phyloP scores from a whole-genome alignment of 2,797 vertebrate species.

The Trichosurus vulpecula region DNA sequence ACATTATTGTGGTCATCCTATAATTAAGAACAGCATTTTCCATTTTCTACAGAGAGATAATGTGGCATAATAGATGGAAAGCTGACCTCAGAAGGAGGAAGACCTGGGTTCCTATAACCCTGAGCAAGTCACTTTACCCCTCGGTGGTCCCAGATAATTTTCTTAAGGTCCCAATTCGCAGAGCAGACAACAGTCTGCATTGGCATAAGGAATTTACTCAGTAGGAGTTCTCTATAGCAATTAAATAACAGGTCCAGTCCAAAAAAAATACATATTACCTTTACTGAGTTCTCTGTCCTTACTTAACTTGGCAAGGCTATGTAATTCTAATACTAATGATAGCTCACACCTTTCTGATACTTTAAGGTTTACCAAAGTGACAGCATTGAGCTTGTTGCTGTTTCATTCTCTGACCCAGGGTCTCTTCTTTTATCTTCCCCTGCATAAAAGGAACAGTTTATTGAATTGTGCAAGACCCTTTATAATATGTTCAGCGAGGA shows the following conservation, averaged over 20 bases:
- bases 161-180: background rate
- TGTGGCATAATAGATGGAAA: background rate
- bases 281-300: background rate
- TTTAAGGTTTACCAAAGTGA: background rate
- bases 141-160: background rate
- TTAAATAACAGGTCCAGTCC: background rate
- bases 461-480: slow-evolving; percentile 97
- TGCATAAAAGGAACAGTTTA: slow-evolving; percentile 93
- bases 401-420: slow-evolving; percentile 25
- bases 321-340: background rate
- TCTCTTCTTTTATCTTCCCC: slow-evolving; percentile 57
- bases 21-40: background rate
- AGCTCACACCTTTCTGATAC: background rate
- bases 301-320: background rate
- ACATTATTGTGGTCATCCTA: background rate
- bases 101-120: background rate
- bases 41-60: background rate
- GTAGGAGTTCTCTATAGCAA: background rate
- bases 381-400: background rate
- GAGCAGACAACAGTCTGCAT: background rate
- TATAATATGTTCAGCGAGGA: slow-evolving; percentile 99
- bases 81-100: background rate
- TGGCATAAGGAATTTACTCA: background rate
- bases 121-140: background rate
- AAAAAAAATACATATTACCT: background rate